These are phyloP conservation scores for Hippoglossus hippoglossus DNA, from an alignment of 2,797 vertebrate genomes.

Conservation along the genomic window DNA sequence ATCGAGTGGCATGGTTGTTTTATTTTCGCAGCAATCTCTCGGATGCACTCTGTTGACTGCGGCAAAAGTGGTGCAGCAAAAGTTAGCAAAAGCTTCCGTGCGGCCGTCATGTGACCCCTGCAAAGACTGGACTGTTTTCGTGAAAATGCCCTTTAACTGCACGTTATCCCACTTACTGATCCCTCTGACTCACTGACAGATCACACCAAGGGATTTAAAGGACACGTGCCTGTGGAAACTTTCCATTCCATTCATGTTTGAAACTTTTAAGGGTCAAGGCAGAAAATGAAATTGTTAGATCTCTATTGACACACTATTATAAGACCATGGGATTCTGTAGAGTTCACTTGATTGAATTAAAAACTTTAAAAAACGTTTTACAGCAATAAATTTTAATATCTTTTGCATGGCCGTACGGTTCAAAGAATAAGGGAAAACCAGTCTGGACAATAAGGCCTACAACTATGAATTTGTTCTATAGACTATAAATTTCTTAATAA, in stretches of 20 bases:
- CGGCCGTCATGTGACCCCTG: conserved; percentile 68
- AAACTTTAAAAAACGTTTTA: too few species aligned
- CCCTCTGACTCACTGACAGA: too few species aligned
- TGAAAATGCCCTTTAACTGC: conserved; percentile 3
- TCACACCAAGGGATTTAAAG: too few species aligned
- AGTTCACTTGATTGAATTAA: too few species aligned
- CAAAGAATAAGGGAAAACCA: too few species aligned
- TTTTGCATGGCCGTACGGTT: too few species aligned
- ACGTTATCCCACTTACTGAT: not conserved
- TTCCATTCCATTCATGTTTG: not conserved
- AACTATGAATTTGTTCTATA: not conserved
- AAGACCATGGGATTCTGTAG: too few species aligned
- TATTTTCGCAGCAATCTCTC: not conserved
- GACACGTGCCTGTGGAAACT: not conserved
- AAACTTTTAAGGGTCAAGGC: not conserved
- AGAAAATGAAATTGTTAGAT: too few species aligned
- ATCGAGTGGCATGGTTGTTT: accelerated
- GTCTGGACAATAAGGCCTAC: too few species aligned
- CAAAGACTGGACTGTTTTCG: conserved; percentile 23
- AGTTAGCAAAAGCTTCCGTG: conserved; percentile 54
- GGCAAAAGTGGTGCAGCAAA: not conserved
- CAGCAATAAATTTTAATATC: too few species aligned
- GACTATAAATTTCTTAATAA: too few species aligned
- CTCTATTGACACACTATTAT: too few species aligned
- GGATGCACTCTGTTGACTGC: not conserved